phyloP scores from a whole-genome alignment of 2,113 vertebrate species.

The Acanthisitta chloris region DNA sequence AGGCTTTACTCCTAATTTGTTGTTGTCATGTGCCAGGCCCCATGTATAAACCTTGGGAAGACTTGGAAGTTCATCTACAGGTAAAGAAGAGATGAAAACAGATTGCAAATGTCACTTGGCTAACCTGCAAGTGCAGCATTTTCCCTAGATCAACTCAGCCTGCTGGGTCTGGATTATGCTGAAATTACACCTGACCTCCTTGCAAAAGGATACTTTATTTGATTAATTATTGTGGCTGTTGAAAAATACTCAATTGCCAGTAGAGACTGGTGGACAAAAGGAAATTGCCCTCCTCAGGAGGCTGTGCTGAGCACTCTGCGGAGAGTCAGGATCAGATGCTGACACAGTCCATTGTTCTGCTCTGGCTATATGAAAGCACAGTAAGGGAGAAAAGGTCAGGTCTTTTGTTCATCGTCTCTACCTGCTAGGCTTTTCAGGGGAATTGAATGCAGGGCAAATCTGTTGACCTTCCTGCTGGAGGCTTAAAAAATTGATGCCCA shows the following conservation, averaged over 20 bases:
- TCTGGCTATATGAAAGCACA: neutral
- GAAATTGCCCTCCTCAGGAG: neutral
- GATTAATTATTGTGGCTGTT: constrained; percentile 7
- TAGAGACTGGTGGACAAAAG: constrained; percentile 16
- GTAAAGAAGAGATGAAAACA: neutral
- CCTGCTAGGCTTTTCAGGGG: neutral
- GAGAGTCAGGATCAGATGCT: neutral
- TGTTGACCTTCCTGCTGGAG: constrained; percentile 28
- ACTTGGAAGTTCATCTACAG: neutral
- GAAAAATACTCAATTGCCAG: neutral
- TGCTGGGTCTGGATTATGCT: neutral
- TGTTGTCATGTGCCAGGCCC: neutral
- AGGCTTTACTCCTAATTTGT: neutral
- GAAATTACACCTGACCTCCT: constrained; percentile 39
- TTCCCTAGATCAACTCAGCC: neutral
- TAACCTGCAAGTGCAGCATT: neutral
- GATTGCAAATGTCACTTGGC: neutral
- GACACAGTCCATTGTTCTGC: neutral
- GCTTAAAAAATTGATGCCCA: constrained; percentile 50
- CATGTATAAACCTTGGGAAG: neutral
- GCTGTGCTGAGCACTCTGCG: neutral
- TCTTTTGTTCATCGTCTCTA: constrained; percentile 28
- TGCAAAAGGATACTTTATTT: constrained; percentile 48
- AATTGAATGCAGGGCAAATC: constrained; percentile 28
- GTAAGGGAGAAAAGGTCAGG: constrained; percentile 9